phyloP scores from a whole-genome alignment of 2,888 invertebrate genomes.

The Synergus umbraculus region DNA sequence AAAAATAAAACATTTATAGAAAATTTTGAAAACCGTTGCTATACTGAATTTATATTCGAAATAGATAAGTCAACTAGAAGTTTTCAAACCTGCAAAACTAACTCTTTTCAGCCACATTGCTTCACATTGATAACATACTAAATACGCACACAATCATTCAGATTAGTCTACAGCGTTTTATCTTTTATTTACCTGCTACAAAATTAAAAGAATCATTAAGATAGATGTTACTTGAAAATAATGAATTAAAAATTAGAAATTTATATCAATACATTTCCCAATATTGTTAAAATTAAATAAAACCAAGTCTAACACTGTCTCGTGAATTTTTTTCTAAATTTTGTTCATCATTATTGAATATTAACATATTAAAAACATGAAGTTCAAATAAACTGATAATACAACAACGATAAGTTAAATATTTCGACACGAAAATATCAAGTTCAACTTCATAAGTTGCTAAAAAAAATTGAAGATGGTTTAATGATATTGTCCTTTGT shows the following conservation, averaged over 20 bases:
- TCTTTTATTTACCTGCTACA: slow-evolving; percentile 5
- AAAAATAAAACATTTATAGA: neutral
- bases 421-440: neutral
- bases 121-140: slow-evolving; percentile 29
- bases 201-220: neutral
- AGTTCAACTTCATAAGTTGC: neutral
- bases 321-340: neutral
- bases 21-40: neutral
- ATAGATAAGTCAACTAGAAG: neutral
- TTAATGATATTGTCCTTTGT: neutral
- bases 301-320: neutral
- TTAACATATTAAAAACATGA: neutral
- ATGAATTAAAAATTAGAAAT: neutral
- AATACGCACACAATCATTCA: neutral
- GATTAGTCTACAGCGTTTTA: slow-evolving; percentile 11
- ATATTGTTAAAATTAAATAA: neutral
- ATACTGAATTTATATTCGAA: neutral
- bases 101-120: slow-evolving; percentile 33
- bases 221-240: neutral
- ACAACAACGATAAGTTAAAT: neutral
- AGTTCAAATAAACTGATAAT: neutral
- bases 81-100: slow-evolving; percentile 25
- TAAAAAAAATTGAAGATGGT: slow-evolving; percentile 4
- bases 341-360: neutral
- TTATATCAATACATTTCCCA: neutral